phyloP scores from a whole-genome alignment of 2,888 invertebrate species.

The Platycheirus rosarum region DNA sequence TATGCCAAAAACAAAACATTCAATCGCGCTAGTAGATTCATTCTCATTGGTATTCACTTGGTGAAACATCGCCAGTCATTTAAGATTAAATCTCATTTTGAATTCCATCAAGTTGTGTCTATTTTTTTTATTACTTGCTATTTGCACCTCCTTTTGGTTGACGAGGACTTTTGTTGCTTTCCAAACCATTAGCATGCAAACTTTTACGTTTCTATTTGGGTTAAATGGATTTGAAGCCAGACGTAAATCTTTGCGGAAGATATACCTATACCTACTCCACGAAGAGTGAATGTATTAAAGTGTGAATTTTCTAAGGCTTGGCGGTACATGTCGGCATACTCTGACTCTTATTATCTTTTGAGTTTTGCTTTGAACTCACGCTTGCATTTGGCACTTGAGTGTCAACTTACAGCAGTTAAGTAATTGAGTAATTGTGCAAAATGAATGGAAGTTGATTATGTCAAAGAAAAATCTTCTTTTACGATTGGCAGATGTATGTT shows the following conservation, averaged over 20 bases:
- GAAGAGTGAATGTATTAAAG: conserved; percentile 49
- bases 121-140: conserved; percentile 10
- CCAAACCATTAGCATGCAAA: conserved; percentile 58
- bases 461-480: conserved; percentile 3
- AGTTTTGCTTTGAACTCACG: conserved; percentile 31
- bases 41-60: conserved; percentile 62
- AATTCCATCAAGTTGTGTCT: conserved; percentile 53
- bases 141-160: conserved; percentile 39
- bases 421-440: conserved; percentile 33
- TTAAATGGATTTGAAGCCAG: conserved; percentile 63
- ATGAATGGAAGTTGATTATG: conserved; percentile 36
- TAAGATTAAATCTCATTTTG: conserved; percentile 57
- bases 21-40: conserved; percentile 23
- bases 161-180: conserved; percentile 38
- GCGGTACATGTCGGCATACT: conserved; percentile 16
- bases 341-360: conserved; percentile 7
- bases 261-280: conserved; percentile 7
- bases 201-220: conserved; percentile 60
- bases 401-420: conserved; percentile 32
- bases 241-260: conserved; percentile 35
- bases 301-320: conserved; percentile 58
- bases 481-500: not conserved
- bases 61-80: conserved; percentile 31
- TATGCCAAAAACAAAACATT: conserved; percentile 26
- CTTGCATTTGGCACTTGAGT: conserved; percentile 45